Evolutionary conservation across 2,888 invertebrate species (phyloP).

Genomic region (Torymus aiolomorphi): DNA sequence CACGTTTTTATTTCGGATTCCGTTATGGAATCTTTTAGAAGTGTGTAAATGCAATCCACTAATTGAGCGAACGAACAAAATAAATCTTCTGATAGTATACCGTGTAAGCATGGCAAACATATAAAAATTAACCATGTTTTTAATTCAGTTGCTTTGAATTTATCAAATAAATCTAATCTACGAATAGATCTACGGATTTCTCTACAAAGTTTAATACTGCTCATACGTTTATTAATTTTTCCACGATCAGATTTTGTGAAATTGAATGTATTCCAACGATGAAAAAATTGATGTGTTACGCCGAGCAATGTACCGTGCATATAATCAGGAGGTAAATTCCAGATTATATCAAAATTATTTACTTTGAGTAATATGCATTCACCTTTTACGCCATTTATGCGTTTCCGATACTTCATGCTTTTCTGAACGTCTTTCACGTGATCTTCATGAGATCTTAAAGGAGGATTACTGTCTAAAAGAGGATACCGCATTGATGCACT

Average conservation of each 20-base stretch:
- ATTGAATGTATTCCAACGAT: too few relatives aligned
- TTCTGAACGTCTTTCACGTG: neutral
- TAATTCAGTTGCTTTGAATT: slow-evolving; percentile 9
- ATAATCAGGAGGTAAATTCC: too few relatives aligned
- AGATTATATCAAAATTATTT: too few relatives aligned
- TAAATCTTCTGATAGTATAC: slow-evolving; percentile 4
- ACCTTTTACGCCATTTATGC: slow-evolving; percentile 9
- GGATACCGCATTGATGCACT: too few relatives aligned
- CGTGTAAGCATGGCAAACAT: too few relatives aligned
- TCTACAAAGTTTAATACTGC: slow-evolving; percentile 7
- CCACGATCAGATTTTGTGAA: too few relatives aligned
- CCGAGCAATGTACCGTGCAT: too few relatives aligned
- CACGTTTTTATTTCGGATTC: too few relatives aligned
- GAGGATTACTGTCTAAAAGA: neutral
- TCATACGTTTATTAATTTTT: slow-evolving; percentile 4
- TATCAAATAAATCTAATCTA: neutral
- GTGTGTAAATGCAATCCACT: neutral
- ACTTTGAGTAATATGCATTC: slow-evolving; percentile 11
- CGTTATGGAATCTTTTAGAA: slow-evolving; percentile 3
- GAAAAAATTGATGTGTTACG: too few relatives aligned
- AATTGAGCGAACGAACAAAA: too few relatives aligned
- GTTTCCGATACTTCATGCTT: neutral
- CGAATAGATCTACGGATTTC: slow-evolving; percentile 9
- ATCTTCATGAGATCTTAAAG: neutral
- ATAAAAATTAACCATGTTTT: slow-evolving; percentile 21